These are phyloP conservation scores for Eledona agricola DNA, from an alignment of 2,888 invertebrate species.

Conservation along the genomic window DNA sequence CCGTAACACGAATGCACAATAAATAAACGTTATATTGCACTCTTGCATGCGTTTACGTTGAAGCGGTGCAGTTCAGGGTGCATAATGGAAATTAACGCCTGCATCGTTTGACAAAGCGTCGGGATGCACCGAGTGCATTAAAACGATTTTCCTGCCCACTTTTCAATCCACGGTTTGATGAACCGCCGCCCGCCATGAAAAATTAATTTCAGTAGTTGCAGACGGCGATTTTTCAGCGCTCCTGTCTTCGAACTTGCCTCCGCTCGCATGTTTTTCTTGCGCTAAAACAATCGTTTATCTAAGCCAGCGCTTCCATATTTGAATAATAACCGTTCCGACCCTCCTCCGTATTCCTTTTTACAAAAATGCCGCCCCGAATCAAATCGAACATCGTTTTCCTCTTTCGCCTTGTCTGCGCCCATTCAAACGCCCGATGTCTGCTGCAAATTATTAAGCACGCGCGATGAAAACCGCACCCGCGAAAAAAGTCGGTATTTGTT, in stretches of 20 bases:
- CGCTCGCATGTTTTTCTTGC: constrained; percentile 18
- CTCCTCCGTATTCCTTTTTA: too few relatives aligned
- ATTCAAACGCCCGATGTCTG: too few relatives aligned
- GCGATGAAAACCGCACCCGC: constrained; percentile 6
- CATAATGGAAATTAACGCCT: constrained; percentile 35
- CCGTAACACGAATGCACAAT: constrained; percentile 32
- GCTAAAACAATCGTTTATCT: constrained; percentile 24
- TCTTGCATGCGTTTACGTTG: constrained; percentile 36
- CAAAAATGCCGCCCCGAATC: neutral
- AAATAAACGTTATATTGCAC: constrained; percentile 37
- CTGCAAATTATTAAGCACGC: constrained; percentile 9
- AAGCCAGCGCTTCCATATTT: constrained; percentile 14
- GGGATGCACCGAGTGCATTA: too few relatives aligned
- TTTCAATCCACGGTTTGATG: too few relatives aligned
- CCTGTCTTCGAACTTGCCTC: constrained; percentile 4
- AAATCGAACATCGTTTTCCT: neutral
- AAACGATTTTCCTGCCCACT: too few relatives aligned
- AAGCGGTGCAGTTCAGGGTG: constrained; percentile 27
- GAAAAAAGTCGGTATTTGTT: constrained; percentile 5
- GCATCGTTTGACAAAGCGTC: too few relatives aligned
- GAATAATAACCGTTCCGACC: constrained; percentile 18
- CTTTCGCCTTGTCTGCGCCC: too few relatives aligned
- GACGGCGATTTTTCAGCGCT: constrained; percentile 24
- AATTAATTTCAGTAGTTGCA: constrained; percentile 28
- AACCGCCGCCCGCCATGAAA: constrained; percentile 18